Evolutionary conservation across 64 coral and sea anemone genomes (phyloP).

Genomic region (Pocillopora verrucosa): DNA sequence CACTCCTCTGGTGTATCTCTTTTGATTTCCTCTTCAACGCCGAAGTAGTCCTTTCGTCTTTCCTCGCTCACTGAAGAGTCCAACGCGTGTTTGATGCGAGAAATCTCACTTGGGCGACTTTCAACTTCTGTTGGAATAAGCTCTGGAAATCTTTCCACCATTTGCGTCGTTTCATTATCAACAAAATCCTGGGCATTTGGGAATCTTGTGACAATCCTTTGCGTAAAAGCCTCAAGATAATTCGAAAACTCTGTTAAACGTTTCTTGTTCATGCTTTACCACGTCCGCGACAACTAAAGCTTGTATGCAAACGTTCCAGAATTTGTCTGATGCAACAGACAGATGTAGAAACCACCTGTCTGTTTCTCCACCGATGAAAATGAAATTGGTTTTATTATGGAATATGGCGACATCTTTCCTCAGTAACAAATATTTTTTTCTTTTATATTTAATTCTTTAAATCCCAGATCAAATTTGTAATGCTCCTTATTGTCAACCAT

Average conservation of each 20-base stretch:
- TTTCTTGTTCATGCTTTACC: slow-evolving; percentile 35
- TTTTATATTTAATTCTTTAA: too few species aligned
- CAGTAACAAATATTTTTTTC: too few species aligned
- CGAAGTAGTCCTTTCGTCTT: neutral
- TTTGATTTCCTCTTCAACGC: neutral
- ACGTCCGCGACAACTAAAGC: neutral
- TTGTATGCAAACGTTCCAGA: neutral
- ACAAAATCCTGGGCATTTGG: neutral
- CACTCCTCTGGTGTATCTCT: slow-evolving; percentile 16
- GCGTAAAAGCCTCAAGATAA: slow-evolving; percentile 34
- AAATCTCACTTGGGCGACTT: neutral
- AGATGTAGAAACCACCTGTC: too few species aligned
- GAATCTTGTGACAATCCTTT: neutral
- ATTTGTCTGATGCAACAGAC: slow-evolving; percentile 2
- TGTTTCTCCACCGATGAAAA: too few species aligned
- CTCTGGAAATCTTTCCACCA: slow-evolving; percentile 32
- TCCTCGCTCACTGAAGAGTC: slow-evolving; percentile 1
- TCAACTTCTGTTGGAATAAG: neutral
- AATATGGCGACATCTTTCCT: too few species aligned
- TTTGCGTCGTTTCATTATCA: neutral
- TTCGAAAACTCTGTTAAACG: slow-evolving; percentile 3
- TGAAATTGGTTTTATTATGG: too few species aligned
- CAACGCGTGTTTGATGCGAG: neutral
- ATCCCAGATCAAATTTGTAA: too few species aligned
- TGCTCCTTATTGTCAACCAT: too few species aligned